Percentiles rank a stretch among this genome's conserved stretches.
Evolutionary conservation across 2,113 vertebrate genomes (phyloP).

Genomic region (Macrotis lagotis): DNA sequence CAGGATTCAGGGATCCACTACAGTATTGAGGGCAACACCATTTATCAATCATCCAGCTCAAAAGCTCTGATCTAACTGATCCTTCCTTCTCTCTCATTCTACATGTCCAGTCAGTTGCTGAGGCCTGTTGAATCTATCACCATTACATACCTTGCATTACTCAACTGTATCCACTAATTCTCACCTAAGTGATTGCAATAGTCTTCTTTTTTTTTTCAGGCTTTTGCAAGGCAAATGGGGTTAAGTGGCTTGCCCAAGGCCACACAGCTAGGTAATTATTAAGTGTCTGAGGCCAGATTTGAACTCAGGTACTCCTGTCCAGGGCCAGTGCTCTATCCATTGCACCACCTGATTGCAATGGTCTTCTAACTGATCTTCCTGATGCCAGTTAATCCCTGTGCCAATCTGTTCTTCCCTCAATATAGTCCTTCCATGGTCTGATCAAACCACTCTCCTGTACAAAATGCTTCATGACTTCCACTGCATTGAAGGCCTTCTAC

Average conservation of each 20-base stretch:
- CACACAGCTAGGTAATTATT: too few species aligned
- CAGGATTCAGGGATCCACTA: not conserved
- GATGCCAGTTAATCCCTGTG: too few species aligned
- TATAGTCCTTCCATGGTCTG: too few species aligned
- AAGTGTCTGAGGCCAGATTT: too few species aligned
- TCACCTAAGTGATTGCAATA: not conserved
- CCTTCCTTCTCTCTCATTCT: not conserved
- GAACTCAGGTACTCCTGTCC: too few species aligned
- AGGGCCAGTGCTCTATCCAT: too few species aligned
- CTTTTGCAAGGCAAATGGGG: too few species aligned
- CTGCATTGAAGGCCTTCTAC: too few species aligned
- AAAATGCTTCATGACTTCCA: too few species aligned
- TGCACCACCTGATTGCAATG: not conserved
- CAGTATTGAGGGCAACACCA: not conserved
- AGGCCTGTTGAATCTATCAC: not conserved
- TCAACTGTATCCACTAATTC: not conserved
- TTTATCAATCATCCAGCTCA: not conserved
- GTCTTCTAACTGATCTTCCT: not conserved
- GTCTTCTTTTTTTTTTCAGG: too few species aligned
- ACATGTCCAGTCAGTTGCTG: not conserved
- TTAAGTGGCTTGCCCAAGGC: too few species aligned
- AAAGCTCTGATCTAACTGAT: not conserved
- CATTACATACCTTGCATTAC: not conserved
- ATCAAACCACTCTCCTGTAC: not conserved
- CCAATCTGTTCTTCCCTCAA: not conserved